Conservation (phyloP, 1,140 invertebrate species). For the Drosophila serrata region DNA sequence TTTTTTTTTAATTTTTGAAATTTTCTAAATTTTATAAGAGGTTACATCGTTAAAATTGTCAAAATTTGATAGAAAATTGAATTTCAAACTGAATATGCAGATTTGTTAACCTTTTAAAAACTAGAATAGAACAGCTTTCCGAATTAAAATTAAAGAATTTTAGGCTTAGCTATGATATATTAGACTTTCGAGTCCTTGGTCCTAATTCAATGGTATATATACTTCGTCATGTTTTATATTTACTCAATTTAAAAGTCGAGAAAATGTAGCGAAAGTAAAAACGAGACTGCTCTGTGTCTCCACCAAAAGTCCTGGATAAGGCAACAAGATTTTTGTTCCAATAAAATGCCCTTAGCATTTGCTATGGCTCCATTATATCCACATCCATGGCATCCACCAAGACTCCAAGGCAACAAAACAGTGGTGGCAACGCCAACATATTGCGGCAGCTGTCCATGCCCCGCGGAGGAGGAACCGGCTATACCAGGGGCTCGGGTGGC, state of each 20-base stretch:
- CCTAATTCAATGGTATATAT: too few species aligned
- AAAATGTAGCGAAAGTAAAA: conserved; percentile 1
- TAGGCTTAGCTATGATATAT: too few species aligned
- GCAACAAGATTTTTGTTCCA: conserved; percentile 32
- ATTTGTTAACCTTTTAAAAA: too few species aligned
- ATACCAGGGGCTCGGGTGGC: conserved; percentile 33
- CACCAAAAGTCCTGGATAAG: conserved; percentile 3
- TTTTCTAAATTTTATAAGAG: too few species aligned
- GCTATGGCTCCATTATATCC: conserved; percentile 44
- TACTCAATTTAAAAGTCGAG: neutral
- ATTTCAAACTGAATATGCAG: too few species aligned
- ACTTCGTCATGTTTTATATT: neutral
- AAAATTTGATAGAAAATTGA: too few species aligned
- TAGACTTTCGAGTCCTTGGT: too few species aligned
- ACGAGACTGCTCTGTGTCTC: neutral
- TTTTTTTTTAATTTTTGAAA: too few species aligned
- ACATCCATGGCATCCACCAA: conserved; percentile 31
- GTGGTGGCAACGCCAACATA: conserved; percentile 45
- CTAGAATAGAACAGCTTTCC: too few species aligned
- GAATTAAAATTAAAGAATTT: too few species aligned
- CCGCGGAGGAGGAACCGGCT: neutral
- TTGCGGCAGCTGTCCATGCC: conserved; percentile 56
- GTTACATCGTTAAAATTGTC: too few species aligned
- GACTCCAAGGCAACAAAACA: conserved; percentile 19
- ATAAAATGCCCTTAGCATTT: conserved; percentile 41